A percentile compares a stretch with the other conserved stretches of the same genome.
These are phyloP conservation scores for Dryas iulia DNA, from an alignment of 1,140 invertebrate species.

Conservation along the genomic window DNA sequence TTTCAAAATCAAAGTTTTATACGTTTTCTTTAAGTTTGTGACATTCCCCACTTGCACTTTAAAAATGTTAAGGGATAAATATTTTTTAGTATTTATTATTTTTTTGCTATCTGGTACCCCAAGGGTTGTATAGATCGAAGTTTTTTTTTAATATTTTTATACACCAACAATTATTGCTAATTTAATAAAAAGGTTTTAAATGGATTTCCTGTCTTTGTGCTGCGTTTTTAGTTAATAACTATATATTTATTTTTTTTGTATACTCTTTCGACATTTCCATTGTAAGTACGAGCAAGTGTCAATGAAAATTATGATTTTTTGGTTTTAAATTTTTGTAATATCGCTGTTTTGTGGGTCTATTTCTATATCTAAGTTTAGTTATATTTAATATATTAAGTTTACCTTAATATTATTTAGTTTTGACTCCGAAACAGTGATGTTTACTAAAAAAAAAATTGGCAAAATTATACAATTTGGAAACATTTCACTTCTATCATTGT, in stretches of 20 bases:
- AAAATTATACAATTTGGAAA: constrained; percentile 33
- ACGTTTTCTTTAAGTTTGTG: too few relatives aligned
- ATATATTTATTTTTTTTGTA: constrained; percentile 34
- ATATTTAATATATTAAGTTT: constrained; percentile 11
- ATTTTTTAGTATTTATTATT: not conserved
- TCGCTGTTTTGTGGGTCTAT: constrained; percentile 60
- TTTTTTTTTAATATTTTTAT: constrained; percentile 11
- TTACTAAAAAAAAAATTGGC: constrained; percentile 25
- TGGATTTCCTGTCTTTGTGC: constrained; percentile 62
- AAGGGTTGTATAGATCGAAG: not conserved
- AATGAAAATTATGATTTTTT: constrained; percentile 47
- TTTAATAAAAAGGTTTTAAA: constrained; percentile 48
- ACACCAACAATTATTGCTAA: constrained; percentile 49
- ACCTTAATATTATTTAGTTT: constrained; percentile 19
- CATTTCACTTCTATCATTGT: constrained; percentile 42
- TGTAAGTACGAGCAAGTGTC: constrained; percentile 78
- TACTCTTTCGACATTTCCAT: constrained; percentile 34
- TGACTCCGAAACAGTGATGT: constrained; percentile 57
- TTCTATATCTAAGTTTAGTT: constrained; percentile 1
- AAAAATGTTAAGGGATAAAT: too few relatives aligned
- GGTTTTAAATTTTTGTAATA: constrained; percentile 30
- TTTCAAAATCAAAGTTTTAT: too few relatives aligned
- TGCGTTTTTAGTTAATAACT: constrained; percentile 54
- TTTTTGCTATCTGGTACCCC: not conserved
- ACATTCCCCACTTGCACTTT: too few relatives aligned